These are phyloP conservation scores for Endomychus coccineus DNA, from an alignment of 2,888 invertebrate species.

Conservation along the genomic window DNA sequence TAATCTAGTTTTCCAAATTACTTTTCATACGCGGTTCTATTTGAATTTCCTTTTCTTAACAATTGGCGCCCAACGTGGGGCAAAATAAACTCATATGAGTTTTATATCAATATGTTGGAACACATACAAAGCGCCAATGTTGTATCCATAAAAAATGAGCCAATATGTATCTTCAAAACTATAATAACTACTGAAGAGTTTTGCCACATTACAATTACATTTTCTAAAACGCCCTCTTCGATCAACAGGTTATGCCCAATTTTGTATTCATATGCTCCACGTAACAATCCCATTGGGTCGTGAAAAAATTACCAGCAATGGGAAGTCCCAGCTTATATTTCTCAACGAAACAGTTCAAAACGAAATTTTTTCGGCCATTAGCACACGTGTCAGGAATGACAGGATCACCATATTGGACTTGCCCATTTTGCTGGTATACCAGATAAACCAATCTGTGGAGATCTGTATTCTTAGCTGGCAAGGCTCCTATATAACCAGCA, in stretches of 20 bases:
- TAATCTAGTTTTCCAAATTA: too few relatives aligned
- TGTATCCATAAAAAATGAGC: too few relatives aligned
- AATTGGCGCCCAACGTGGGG: too few relatives aligned
- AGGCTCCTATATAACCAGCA: constrained; percentile 57
- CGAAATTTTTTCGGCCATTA: constrained; percentile 52
- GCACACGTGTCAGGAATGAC: constrained; percentile 57
- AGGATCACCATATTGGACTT: constrained; percentile 39
- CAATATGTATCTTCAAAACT: too few relatives aligned
- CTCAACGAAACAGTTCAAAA: constrained; percentile 47
- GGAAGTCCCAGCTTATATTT: constrained; percentile 53
- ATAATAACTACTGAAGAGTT: too few relatives aligned
- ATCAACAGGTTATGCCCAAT: constrained; percentile 6
- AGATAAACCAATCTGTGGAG: constrained; percentile 64
- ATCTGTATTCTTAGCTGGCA: constrained; percentile 63
- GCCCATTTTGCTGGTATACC: constrained; percentile 57
- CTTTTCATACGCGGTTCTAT: too few relatives aligned
- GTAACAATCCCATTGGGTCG: constrained; percentile 45
- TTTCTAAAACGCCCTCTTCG: too few relatives aligned
- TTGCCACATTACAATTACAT: too few relatives aligned
- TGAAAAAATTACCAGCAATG: constrained; percentile 55
- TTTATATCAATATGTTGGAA: too few relatives aligned
- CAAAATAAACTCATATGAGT: too few relatives aligned
- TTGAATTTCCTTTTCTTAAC: too few relatives aligned
- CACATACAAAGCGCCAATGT: too few relatives aligned
- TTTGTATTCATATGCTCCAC: constrained; percentile 9